phyloP scores from a whole-genome alignment of 2,888 invertebrate genomes.

The Cataglyphis altisquamis region DNA sequence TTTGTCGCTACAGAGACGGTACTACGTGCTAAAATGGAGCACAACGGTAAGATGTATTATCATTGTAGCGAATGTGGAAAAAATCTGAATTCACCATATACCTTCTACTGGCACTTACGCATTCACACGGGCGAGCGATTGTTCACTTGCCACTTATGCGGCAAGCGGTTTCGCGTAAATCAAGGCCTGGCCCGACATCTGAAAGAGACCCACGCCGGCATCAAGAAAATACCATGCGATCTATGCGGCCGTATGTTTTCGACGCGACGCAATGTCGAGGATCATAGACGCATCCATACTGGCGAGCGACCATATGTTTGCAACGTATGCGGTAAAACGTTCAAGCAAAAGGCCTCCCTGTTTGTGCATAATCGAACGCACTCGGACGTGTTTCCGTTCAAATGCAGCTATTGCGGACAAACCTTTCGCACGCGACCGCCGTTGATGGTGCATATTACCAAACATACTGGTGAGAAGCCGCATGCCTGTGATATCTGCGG shows the following conservation, averaged over 20 bases:
- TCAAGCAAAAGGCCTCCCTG: constrained; percentile 90
- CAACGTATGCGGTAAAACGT: constrained; percentile 88
- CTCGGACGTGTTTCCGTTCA: constrained; percentile 87
- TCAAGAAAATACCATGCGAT: constrained; percentile 88
- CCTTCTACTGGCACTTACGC: constrained; percentile 89
- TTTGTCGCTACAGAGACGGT: constrained; percentile 84
- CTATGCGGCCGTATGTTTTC: constrained; percentile 88
- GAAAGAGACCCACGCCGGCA: constrained; percentile 89
- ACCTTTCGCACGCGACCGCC: constrained; percentile 88
- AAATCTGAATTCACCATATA: constrained; percentile 88
- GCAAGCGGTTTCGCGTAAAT: constrained; percentile 90
- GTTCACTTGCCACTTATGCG: constrained; percentile 90
- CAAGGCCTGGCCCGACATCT: constrained; percentile 89
- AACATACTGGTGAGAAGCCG: constrained; percentile 89
- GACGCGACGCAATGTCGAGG: constrained; percentile 88
- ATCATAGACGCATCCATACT: constrained; percentile 83
- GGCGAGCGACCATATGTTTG: constrained; percentile 83
- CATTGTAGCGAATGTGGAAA: constrained; percentile 88
- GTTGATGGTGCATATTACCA: constrained; percentile 88
- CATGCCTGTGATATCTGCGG: constrained; percentile 88
- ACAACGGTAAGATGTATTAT: constrained; percentile 88
- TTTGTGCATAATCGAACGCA: constrained; percentile 89
- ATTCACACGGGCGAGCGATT: constrained; percentile 90
- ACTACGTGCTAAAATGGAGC: constrained; percentile 79
- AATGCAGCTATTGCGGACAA: constrained; percentile 89